Conservation (phyloP, 2,888 invertebrate genomes). For the Bhutanitis thaidina region DNA sequence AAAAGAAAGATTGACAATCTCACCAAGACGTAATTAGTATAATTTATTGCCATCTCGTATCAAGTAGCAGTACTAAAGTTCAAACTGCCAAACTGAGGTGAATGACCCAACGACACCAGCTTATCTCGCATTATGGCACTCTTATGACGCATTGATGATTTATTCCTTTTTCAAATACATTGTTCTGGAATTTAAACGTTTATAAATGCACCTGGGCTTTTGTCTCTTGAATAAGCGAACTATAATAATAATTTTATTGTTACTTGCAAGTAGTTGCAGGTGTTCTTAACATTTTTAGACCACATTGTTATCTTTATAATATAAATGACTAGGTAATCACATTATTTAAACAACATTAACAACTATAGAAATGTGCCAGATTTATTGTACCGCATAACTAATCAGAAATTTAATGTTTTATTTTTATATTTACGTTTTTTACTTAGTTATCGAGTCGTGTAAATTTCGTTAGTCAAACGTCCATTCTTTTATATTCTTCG, state of each 20-base stretch:
- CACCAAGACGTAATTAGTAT: background rate
- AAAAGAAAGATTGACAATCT: too few species aligned
- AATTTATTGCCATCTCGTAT: constrained; percentile 35
- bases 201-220: constrained; percentile 19
- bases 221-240: constrained; percentile 10
- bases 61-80: constrained; percentile 58
- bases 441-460: too few species aligned
- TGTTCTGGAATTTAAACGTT: constrained; percentile 15
- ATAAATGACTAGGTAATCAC: too few species aligned
- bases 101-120: constrained; percentile 43
- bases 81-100: constrained; percentile 64
- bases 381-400: too few species aligned
- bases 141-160: constrained; percentile 37
- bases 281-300: too few species aligned
- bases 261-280: background rate
- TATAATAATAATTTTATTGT: constrained; percentile 11
- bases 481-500: too few species aligned
- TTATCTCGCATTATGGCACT: constrained; percentile 40
- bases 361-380: too few species aligned
- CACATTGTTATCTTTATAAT: too few species aligned
- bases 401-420: too few species aligned
- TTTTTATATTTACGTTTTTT: too few species aligned
- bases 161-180: constrained; percentile 30
- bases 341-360: too few species aligned
- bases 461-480: too few species aligned